Evolutionary conservation across 1,140 invertebrate species (phyloP).

Genomic region (Pollicipes pollicipes): DNA sequence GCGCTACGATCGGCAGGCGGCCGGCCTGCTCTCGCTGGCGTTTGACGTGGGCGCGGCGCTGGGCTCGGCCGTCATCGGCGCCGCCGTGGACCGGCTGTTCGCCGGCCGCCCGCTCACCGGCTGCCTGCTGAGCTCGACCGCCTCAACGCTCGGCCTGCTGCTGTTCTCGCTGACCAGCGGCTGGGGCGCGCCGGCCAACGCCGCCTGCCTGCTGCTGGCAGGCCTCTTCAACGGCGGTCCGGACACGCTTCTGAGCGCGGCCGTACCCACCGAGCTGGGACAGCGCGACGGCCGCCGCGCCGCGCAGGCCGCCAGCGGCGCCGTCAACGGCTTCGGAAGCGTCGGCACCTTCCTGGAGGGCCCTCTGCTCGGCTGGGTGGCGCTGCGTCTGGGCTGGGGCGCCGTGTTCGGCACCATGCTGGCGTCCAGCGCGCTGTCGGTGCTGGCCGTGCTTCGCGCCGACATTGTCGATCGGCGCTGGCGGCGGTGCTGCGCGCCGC

Average conservation of each 20-base stretch:
- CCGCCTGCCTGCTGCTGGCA: slow-evolving; percentile 29
- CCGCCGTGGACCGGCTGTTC: slow-evolving; percentile 29
- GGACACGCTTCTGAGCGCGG: slow-evolving; percentile 33
- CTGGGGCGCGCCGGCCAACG: slow-evolving; percentile 29
- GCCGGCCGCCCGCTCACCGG: slow-evolving; percentile 27
- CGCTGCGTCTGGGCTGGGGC: slow-evolving; percentile 32
- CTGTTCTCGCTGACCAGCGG: slow-evolving; percentile 29
- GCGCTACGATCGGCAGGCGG: slow-evolving; percentile 28
- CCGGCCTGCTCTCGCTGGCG: slow-evolving; percentile 33
- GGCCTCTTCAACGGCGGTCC: slow-evolving; percentile 34
- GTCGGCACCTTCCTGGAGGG: slow-evolving; percentile 35
- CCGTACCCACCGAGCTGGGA: slow-evolving; percentile 32
- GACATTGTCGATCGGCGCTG: background rate
- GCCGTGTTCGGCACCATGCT: slow-evolving; percentile 34
- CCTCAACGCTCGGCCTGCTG: slow-evolving; percentile 27
- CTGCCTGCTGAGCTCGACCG: slow-evolving; percentile 25
- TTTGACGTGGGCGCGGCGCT: slow-evolving; percentile 35
- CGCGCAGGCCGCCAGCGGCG: slow-evolving; percentile 32
- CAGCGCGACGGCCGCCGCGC: slow-evolving; percentile 30
- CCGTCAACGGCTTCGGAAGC: slow-evolving; percentile 33
- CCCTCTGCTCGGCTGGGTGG: slow-evolving; percentile 31
- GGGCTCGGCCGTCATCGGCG: slow-evolving; percentile 30
- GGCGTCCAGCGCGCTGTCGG: slow-evolving; percentile 7
- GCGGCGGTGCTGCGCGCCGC: background rate
- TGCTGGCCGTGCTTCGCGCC: background rate